These are phyloP conservation scores for Xiphophorus maculatus DNA, from an alignment of 2,113 vertebrate species.

Conservation along the genomic window DNA sequence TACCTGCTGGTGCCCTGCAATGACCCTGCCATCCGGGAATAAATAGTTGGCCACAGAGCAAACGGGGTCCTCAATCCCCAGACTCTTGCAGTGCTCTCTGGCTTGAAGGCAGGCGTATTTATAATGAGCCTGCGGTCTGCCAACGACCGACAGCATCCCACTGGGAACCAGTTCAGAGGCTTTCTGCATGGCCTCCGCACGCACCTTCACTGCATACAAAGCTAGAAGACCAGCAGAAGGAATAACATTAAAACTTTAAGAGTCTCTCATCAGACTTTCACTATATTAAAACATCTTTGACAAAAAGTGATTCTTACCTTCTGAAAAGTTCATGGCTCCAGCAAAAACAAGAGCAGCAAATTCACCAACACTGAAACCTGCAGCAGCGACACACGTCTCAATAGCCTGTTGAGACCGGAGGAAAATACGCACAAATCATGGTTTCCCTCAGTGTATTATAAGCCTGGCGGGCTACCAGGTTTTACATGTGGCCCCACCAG, in stretches of 20 bases:
- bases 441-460: too few species aligned
- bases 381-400: conserved; percentile 89
- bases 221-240: conserved; percentile 70
- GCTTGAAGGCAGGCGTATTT: conserved; percentile 86
- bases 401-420: conserved; percentile 79
- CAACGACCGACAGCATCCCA: conserved; percentile 91
- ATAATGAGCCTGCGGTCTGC: conserved; percentile 83
- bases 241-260: background rate
- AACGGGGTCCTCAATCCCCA: conserved; percentile 85
- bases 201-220: conserved; percentile 89
- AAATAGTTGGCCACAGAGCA: conserved; percentile 91
- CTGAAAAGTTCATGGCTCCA: conserved; percentile 87
- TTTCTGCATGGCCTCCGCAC: conserved; percentile 93
- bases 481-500: too few species aligned
- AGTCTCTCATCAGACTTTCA: background rate
- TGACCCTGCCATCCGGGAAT: conserved; percentile 92
- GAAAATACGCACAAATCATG: background rate
- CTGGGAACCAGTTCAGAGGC: conserved; percentile 86
- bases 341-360: conserved; percentile 95
- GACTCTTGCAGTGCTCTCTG: conserved; percentile 84
- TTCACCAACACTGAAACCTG: conserved; percentile 96
- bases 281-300: background rate
- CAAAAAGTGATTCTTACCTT: conserved; percentile 79
- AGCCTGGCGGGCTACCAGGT: too few species aligned
- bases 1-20: conserved; percentile 92